Percentiles rank a stretch among this genome's conserved stretches.
Conservation (phyloP, 1,140 invertebrate genomes). For the Vollenhovia emeryi region DNA sequence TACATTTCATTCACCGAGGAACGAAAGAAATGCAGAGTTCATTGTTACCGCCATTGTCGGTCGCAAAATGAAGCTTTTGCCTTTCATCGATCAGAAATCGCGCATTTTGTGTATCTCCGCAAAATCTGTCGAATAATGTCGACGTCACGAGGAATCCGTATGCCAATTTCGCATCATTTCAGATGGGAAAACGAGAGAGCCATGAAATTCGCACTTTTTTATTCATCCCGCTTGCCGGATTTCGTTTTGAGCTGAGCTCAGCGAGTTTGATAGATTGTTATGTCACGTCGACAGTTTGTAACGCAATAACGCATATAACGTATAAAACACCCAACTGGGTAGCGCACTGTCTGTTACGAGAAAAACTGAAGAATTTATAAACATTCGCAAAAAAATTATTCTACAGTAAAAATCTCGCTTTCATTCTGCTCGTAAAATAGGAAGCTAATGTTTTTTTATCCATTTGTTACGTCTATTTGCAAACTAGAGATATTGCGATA, state of each 20-base stretch:
- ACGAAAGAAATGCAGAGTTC: slow-evolving; percentile 14
- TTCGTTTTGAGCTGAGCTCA: slow-evolving; percentile 31
- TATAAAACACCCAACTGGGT: neutral
- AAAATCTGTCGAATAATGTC: slow-evolving; percentile 40
- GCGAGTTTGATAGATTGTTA: slow-evolving; percentile 34
- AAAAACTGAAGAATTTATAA: neutral
- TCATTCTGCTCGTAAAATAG: neutral
- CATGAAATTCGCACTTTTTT: slow-evolving; percentile 44
- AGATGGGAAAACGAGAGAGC: slow-evolving; percentile 9
- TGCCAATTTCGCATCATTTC: slow-evolving; percentile 46
- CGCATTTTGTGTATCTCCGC: slow-evolving; percentile 18
- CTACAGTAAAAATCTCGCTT: neutral
- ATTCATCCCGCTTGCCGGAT: slow-evolving; percentile 26
- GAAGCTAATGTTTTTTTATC: slow-evolving; percentile 5
- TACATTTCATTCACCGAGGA: slow-evolving; percentile 9
- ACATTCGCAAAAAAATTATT: neutral
- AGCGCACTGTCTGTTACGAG: neutral
- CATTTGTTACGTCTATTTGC: neutral
- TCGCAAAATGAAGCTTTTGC: slow-evolving; percentile 29
- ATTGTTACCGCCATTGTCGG: slow-evolving; percentile 31
- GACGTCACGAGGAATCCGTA: slow-evolving; percentile 9
- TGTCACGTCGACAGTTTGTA: slow-evolving; percentile 19
- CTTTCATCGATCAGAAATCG: slow-evolving; percentile 40
- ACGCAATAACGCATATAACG: slow-evolving; percentile 18
- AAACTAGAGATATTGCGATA: neutral